phyloP scores from a whole-genome alignment of 2,797 vertebrate species.

The Phoxinus dragarum region DNA sequence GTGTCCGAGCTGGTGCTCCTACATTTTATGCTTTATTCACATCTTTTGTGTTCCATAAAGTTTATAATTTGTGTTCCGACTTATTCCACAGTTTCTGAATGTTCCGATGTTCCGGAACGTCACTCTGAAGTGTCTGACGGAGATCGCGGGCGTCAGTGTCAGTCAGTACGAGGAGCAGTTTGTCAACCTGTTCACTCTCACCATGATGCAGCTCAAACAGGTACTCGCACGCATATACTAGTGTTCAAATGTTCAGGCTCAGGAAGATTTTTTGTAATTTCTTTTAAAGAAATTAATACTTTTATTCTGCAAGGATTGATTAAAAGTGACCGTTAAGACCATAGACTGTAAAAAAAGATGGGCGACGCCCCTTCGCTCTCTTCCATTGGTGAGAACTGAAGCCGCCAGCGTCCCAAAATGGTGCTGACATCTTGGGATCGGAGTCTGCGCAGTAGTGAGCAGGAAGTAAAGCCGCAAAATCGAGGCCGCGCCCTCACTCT shows the following conservation, averaged over 20 bases:
- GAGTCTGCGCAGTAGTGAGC: too few relatives aligned
- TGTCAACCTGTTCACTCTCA: slow-evolving; percentile 88
- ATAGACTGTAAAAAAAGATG: too few relatives aligned
- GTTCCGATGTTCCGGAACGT: slow-evolving; percentile 93
- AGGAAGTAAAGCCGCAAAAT: too few relatives aligned
- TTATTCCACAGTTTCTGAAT: slow-evolving; percentile 83
- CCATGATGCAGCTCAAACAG: slow-evolving; percentile 77
- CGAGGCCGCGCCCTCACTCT: too few relatives aligned
- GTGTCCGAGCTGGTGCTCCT: slow-evolving; percentile 31
- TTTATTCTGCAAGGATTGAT: neutral
- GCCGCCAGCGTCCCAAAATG: too few relatives aligned
- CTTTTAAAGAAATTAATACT: neutral
- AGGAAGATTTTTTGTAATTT: neutral
- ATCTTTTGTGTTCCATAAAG: neutral
- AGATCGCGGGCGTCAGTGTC: slow-evolving; percentile 90
- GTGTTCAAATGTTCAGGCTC: neutral
- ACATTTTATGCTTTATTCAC: neutral
- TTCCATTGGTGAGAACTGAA: too few relatives aligned
- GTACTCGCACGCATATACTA: neutral
- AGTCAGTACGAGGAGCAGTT: slow-evolving; percentile 93
- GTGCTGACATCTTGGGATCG: too few relatives aligned
- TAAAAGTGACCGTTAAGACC: neutral
- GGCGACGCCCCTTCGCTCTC: too few relatives aligned
- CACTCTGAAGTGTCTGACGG: slow-evolving; percentile 91
- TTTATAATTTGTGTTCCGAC: neutral